These are phyloP conservation scores for Tenthredo scrophulariae DNA, from an alignment of 2,888 invertebrate species.

Conservation along the genomic window DNA sequence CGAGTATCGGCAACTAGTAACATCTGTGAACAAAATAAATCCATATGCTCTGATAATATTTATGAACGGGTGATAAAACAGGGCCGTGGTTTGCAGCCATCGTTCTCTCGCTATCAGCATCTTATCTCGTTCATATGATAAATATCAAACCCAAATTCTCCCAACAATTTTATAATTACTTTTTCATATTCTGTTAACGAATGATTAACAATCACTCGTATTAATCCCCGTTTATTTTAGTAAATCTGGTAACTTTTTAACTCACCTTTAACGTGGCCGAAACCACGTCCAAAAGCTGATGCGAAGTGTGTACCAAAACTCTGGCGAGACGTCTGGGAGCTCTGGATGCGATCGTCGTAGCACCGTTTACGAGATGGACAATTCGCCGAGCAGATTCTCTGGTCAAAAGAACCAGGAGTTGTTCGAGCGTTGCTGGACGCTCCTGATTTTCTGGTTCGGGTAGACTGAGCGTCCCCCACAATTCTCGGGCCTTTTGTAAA, in stretches of 20 bases:
- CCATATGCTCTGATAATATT: constrained; percentile 14
- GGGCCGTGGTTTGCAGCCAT: background rate
- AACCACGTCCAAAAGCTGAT: constrained; percentile 81
- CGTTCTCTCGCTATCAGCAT: background rate
- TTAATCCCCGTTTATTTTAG: background rate
- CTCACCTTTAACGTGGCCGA: constrained; percentile 85
- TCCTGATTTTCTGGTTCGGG: constrained; percentile 93
- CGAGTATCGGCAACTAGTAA: constrained; percentile 65
- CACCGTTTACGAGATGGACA: constrained; percentile 89
- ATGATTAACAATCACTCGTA: background rate
- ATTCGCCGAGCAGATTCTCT: constrained; percentile 89
- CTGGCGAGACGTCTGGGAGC: constrained; percentile 79
- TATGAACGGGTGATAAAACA: background rate
- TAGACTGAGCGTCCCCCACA: constrained; percentile 86
- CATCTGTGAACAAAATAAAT: constrained; percentile 64
- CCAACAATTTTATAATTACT: constrained; percentile 25
- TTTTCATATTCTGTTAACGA: background rate
- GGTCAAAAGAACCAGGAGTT: constrained; percentile 87
- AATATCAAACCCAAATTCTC: constrained; percentile 41
- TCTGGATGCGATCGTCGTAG: constrained; percentile 81
- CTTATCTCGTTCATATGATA: background rate
- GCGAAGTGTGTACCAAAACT: constrained; percentile 73
- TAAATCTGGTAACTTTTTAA: constrained; percentile 35
- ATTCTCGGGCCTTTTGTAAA: constrained; percentile 85
- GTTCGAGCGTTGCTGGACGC: constrained; percentile 88